These are phyloP conservation scores for Hylia prasina DNA, from an alignment of 2,113 vertebrate species.

Conservation along the genomic window DNA sequence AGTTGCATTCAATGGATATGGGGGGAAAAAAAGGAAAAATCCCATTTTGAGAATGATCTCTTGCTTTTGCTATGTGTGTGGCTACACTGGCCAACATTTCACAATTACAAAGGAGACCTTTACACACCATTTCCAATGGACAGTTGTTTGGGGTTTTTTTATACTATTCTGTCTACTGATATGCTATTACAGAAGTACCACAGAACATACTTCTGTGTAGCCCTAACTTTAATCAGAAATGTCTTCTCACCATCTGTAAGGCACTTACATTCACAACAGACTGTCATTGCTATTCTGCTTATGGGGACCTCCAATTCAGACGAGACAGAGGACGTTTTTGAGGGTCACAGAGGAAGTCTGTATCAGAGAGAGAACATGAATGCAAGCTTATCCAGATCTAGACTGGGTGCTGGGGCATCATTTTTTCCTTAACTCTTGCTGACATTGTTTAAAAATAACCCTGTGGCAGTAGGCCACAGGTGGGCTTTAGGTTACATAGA, in stretches of 20 bases:
- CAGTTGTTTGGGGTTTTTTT: neutral
- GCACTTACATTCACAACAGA: neutral
- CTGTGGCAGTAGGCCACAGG: neutral
- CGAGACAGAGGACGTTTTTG: accelerated
- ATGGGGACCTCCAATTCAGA: neutral
- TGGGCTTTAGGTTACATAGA: neutral
- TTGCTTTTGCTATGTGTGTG: neutral
- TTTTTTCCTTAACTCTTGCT: neutral
- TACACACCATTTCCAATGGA: neutral
- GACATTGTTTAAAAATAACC: neutral
- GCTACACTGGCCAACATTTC: neutral
- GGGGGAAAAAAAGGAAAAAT: neutral
- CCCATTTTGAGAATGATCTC: neutral
- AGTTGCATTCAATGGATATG: neutral
- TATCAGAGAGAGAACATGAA: neutral
- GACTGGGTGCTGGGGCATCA: neutral
- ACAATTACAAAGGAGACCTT: neutral
- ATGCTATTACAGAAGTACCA: neutral
- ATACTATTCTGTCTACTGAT: neutral
- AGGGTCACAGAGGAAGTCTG: neutral
- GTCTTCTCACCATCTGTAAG: neutral
- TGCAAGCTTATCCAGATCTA: neutral
- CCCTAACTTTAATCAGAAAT: neutral
- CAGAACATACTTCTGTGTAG: neutral
- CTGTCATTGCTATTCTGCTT: neutral